Base-by-base conservation (phyloP, 2,888 invertebrate genomes). In the Megastigmus dorsalis region DNA sequence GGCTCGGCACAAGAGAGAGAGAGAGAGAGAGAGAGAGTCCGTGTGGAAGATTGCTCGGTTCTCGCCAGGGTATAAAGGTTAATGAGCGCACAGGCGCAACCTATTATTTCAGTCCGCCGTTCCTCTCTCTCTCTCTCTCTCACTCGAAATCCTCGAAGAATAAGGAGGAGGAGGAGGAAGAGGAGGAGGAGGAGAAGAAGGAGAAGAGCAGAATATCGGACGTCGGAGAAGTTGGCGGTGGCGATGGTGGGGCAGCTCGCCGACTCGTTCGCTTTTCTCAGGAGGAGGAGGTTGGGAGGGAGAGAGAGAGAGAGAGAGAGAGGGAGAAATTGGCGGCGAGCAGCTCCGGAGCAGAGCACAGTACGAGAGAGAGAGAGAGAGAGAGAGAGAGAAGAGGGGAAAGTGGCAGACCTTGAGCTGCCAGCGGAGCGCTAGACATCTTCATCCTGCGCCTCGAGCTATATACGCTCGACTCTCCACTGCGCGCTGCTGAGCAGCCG, bases 341-440 rank as follows among this genome's bases (percentile, higher is more conserved):
- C 78, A 78, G 79, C 79, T 48, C 26, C 30, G 52, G 66, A 50
- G n/a, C n/a, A n/a, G n/a, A n/a, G n/a, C n/a, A n/a, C n/a, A n/a
- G n/a, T n/a, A n/a, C n/a, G 72, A 75, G 66, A 26, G 70, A 38
- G 54, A 55, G 57, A 20, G 67, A 65, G 63, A 33, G 54, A 67
- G 68, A 69, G 74, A 15, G 74, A 67, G 75, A 67, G 70, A 76
- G 79, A 67, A 76, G 63, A 55, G 70, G 82, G 82, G 81, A 80
- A 83, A 84, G 86, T 83, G 84, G 87, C 84, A 87, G 88, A 86
- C 88, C 88, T 88, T 88, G 88, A 88, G 88, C 87, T 88, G 88
- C 88, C 88, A 87, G 82, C 81, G 82, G 81, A 81, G 82, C 84
- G 82, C 83, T 83, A 85, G 85, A 88, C 86, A 83, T 88, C 88